Conservation (phyloP, 2,888 invertebrate genomes). For the Mythimna lalbum region DNA sequence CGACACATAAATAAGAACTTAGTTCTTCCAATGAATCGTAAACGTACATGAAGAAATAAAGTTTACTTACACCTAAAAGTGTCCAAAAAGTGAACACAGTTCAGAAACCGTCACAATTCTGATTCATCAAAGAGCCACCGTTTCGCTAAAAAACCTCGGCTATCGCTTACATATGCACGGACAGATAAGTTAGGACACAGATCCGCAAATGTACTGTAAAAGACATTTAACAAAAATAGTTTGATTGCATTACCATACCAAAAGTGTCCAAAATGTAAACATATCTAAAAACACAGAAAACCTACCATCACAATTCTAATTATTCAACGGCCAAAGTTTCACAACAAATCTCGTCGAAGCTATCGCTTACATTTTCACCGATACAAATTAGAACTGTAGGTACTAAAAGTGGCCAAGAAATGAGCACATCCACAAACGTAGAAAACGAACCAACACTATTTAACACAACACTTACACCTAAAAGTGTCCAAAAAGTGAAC, state of each 20-base stretch:
- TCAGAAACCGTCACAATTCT: neutral
- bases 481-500: neutral
- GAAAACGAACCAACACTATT: too few species aligned
- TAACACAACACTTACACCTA: too few species aligned
- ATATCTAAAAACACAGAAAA: neutral
- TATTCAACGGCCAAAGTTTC: neutral
- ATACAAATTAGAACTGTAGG: too few species aligned
- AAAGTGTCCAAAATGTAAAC: neutral
- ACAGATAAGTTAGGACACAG: slow-evolving; percentile 62
- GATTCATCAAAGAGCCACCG: slow-evolving; percentile 18
- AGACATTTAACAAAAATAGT: too few species aligned
- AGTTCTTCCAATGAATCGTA: too few species aligned
- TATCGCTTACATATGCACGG: slow-evolving; percentile 25
- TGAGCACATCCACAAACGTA: neutral
- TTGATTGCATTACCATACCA: too few species aligned
- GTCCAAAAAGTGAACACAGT: neutral
- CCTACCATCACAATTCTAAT: neutral
- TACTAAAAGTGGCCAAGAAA: neutral
- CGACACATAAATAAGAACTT: too few species aligned
- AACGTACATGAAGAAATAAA: too few species aligned
- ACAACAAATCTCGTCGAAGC: neutral
- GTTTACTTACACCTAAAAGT: too few species aligned
- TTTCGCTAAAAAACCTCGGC: slow-evolving; percentile 20
- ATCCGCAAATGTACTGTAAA: slow-evolving; percentile 49
- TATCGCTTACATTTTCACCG: too few species aligned